Evolutionary conservation across 2,888 invertebrate species (phyloP).

Genomic region (Drosophila mettleri): DNA sequence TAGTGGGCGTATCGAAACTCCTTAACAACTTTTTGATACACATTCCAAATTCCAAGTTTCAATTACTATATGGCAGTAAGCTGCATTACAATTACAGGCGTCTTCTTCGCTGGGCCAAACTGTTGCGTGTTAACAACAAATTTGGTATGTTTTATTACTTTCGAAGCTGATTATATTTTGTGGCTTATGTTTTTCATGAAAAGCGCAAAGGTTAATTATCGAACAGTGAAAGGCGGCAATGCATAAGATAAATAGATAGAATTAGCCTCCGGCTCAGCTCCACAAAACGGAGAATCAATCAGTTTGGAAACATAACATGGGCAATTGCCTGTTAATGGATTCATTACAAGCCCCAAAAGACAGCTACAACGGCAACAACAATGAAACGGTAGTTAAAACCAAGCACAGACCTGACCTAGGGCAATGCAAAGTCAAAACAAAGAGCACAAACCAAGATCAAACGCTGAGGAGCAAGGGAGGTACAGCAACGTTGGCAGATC

Average conservation of each 20-base stretch:
- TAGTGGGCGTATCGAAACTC: not conserved
- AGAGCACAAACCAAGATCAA: conserved; percentile 13
- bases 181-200: conserved; percentile 30
- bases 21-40: not conserved
- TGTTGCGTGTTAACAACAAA: conserved; percentile 48
- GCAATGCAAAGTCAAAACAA: conserved; percentile 58
- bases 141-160: conserved; percentile 15
- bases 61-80: not conserved
- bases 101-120: not conserved
- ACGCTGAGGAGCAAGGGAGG: not conserved
- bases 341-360: conserved; percentile 64
- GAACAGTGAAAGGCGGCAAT: conserved; percentile 48
- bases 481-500: conserved; percentile 31
- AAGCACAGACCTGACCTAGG: conserved; percentile 73
- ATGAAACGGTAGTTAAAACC: conserved; percentile 53
- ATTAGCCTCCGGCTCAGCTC: conserved; percentile 13
- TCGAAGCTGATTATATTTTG: conserved; percentile 40
- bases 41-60: not conserved
- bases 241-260: conserved; percentile 21
- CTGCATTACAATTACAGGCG: not conserved
- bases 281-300: conserved; percentile 50
- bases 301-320: conserved; percentile 45
- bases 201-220: conserved; percentile 38
- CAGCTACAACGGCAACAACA: conserved; percentile 17
- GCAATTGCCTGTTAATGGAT: conserved; percentile 71